These are phyloP conservation scores for Anthopleura sola DNA, from an alignment of 64 coral and sea anemone species.

Conservation along the genomic window DNA sequence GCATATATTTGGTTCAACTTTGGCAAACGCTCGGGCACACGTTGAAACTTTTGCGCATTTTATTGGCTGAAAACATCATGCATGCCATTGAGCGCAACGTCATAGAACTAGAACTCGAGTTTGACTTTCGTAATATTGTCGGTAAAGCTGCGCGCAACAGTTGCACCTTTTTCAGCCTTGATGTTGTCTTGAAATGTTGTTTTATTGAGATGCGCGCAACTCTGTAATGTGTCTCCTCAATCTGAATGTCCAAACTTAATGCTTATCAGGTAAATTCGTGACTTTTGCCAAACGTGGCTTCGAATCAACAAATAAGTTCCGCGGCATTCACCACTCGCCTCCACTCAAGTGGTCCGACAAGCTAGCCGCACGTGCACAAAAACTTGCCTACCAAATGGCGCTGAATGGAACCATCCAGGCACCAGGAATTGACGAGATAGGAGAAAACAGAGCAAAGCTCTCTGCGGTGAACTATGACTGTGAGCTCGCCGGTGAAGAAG, in stretches of 20 bases:
- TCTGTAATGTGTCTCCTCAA: no score
- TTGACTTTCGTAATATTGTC: no score
- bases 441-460: slow-evolving; percentile 80
- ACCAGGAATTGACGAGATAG: slow-evolving; percentile 55
- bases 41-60: no score
- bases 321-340: slow-evolving; percentile 56
- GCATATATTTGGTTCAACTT: no score
- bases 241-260: not conserved
- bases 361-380: slow-evolving; percentile 78
- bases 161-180: no score
- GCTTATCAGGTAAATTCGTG: slow-evolving; percentile 71
- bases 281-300: slow-evolving; percentile 82
- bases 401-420: slow-evolving; percentile 76
- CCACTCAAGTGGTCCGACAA: slow-evolving; percentile 87
- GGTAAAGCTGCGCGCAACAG: no score
- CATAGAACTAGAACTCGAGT: no score
- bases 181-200: no score
- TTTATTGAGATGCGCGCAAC: no score
- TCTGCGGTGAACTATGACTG: slow-evolving; percentile 85
- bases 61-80: no score
- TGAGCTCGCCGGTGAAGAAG: slow-evolving; percentile 75
- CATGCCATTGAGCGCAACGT: no score
- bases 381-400: slow-evolving; percentile 86
- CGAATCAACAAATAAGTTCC: slow-evolving; percentile 68
- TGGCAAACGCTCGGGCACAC: no score